phyloP scores from a whole-genome alignment of 2,113 vertebrate genomes.

The Hippocampus comes region DNA sequence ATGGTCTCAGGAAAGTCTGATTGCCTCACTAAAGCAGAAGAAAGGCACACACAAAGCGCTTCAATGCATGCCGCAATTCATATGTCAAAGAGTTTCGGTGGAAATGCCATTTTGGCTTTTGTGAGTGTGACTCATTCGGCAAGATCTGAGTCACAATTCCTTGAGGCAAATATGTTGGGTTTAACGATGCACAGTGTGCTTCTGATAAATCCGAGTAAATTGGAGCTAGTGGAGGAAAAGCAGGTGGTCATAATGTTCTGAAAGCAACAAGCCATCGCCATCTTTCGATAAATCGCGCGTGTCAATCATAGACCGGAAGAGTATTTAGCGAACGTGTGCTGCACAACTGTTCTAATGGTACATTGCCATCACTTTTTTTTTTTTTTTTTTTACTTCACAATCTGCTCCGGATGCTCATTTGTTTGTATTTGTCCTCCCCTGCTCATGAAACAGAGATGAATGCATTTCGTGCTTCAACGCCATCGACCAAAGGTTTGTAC shows the following conservation, averaged over 20 bases:
- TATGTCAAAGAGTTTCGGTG: constrained; percentile 24
- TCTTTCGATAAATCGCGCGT: background rate
- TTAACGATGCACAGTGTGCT: constrained; percentile 15
- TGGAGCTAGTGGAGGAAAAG: constrained; percentile 15
- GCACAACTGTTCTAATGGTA: background rate
- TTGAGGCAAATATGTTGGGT: constrained; percentile 21
- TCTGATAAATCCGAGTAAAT: constrained; percentile 22
- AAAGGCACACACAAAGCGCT: constrained; percentile 7
- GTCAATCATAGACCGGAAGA: background rate
- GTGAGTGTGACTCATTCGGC: constrained; percentile 36
- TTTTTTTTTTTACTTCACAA: constrained; percentile 8
- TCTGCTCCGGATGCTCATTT: constrained; percentile 37
- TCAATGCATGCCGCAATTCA: constrained; percentile 16
- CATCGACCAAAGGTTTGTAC: constrained; percentile 48
- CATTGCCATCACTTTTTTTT: constrained; percentile 20
- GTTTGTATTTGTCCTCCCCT: constrained; percentile 12
- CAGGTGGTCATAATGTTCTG: constrained; percentile 4
- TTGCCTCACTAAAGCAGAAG: constrained; percentile 10
- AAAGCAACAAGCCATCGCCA: constrained; percentile 9
- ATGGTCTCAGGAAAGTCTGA: constrained; percentile 6
- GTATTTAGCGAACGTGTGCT: background rate
- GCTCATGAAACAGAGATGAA: constrained; percentile 49
- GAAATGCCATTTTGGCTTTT: constrained; percentile 32
- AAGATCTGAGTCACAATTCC: constrained; percentile 37
- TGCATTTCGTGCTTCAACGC: constrained; percentile 49